These are phyloP conservation scores for Crossocerus cetratus DNA, from an alignment of 2,888 invertebrate species.

Conservation along the genomic window DNA sequence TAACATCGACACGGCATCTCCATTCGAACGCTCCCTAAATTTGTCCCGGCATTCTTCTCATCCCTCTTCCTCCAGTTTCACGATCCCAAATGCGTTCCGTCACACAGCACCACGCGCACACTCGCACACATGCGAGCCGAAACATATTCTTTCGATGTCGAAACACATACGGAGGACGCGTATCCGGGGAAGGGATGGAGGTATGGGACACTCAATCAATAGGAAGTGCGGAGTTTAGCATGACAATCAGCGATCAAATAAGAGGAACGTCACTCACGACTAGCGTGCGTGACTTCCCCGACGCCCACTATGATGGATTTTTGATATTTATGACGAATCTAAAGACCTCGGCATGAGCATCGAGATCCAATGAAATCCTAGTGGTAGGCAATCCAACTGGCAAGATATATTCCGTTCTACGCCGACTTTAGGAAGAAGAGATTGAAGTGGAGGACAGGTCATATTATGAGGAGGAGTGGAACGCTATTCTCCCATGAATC, in stretches of 20 bases:
- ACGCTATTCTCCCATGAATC: background rate
- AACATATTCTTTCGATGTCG: conserved; percentile 23
- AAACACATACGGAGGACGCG: conserved; percentile 33
- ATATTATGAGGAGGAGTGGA: conserved; percentile 16
- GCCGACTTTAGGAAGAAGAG: conserved; percentile 23
- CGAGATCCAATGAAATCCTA: conserved; percentile 17
- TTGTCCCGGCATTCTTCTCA: conserved; percentile 60
- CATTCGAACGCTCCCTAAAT: conserved; percentile 68
- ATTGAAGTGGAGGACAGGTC: conserved; percentile 16
- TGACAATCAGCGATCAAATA: conserved; percentile 73
- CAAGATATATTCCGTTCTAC: too few relatives aligned
- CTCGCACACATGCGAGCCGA: conserved; percentile 19
- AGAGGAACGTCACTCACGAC: conserved; percentile 66
- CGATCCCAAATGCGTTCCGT: conserved; percentile 37
- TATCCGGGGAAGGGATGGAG: conserved; percentile 12
- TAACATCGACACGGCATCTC: conserved; percentile 70
- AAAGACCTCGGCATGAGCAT: conserved; percentile 36
- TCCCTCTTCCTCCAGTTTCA: conserved; percentile 38
- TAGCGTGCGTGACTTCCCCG: conserved; percentile 46
- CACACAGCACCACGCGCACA: conserved; percentile 2
- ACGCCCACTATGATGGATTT: conserved; percentile 31
- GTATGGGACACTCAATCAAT: conserved; percentile 62
- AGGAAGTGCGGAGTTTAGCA: conserved; percentile 70
- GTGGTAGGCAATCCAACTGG: too few relatives aligned
- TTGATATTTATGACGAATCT: too few relatives aligned